Percentiles rank a stretch among this genome's conserved stretches.
Evolutionary conservation across 2,888 invertebrate genomes (phyloP).

Genomic region (Pinctada fucata): DNA sequence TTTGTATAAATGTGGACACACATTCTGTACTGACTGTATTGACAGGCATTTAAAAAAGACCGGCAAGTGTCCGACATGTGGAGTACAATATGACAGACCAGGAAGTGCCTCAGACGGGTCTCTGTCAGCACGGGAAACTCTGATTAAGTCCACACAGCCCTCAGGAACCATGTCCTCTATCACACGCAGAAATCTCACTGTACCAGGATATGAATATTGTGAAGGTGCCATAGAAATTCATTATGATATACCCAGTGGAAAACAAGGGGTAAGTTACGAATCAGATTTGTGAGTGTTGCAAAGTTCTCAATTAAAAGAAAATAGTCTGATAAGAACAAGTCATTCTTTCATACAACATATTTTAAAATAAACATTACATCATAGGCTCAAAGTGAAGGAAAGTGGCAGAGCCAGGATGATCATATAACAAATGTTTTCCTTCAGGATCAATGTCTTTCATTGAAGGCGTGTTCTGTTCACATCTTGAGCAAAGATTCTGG

Average conservation of each 20-base stretch:
- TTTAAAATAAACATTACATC: too few species aligned
- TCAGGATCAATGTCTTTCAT: too few species aligned
- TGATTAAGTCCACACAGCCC: conserved; percentile 20
- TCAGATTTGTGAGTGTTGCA: background rate
- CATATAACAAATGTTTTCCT: too few species aligned
- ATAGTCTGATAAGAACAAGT: background rate
- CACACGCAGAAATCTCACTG: conserved; percentile 10
- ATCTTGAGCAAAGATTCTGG: too few species aligned
- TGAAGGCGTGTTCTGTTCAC: too few species aligned
- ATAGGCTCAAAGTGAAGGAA: too few species aligned
- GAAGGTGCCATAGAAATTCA: conserved; percentile 36
- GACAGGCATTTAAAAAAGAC: conserved; percentile 22
- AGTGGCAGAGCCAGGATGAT: too few species aligned
- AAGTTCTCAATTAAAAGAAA: background rate
- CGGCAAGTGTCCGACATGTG: conserved; percentile 34
- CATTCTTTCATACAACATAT: too few species aligned
- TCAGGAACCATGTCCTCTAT: conserved; percentile 26
- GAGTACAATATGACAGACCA: conserved; percentile 25
- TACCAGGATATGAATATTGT: conserved; percentile 30
- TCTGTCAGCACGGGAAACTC: background rate
- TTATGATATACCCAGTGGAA: conserved; percentile 36
- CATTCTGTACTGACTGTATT: conserved; percentile 34
- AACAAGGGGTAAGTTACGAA: conserved; percentile 24
- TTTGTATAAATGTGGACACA: conserved; percentile 31
- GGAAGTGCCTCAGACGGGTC: background rate